Evolutionary conservation across 2,888 invertebrate species (phyloP), one percentile per base, ranked within the genome.

Genomic region (Schizaphis graminum): DNA sequence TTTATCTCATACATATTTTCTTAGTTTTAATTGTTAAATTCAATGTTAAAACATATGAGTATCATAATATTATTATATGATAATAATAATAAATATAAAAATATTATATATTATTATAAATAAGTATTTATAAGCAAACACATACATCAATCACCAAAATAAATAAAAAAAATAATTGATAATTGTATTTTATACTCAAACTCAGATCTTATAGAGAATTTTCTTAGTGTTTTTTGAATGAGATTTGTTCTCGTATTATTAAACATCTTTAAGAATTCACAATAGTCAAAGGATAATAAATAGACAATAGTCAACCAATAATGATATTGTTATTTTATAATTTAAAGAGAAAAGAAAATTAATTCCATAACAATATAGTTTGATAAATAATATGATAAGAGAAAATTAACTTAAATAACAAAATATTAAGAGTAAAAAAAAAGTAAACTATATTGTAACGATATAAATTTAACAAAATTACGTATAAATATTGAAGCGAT

Each of bases 391-490:
- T 35, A 77, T 24, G 3, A 77, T 35, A 35, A 21, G 16, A 21
- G 35, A 35, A 35, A 77, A 77, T 21, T 77, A 77, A 16, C 21
- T 77, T 77, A 77, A 35, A n/a, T 16, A 67, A 67, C 67, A 67
- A 67, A 67, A 67, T 67, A n/a, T 67, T 67, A 16, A 67, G 67
- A n/a, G n/a, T n/a, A 2, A 77, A 77, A 67, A 61, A 35, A 77
- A 35, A 35, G 21, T 77, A 77, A 8, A 77, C 35, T 21, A 21
- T 77, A 77, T 77, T 77, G 21, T 77, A 77, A 77, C 77, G 21
- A 77, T 77, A 35, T 35, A 77, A 35, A 77, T 77, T 77, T 67
- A 77, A 77, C 35, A 77, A 77, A 77, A 77, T 77, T n/a, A n/a
- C n/a, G 35, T 77, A 35, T 77, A 77, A 53, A 53, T 8, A 77